These are phyloP conservation scores for Epiblema foenella DNA, from an alignment of 2,888 invertebrate species.

Conservation along the genomic window DNA sequence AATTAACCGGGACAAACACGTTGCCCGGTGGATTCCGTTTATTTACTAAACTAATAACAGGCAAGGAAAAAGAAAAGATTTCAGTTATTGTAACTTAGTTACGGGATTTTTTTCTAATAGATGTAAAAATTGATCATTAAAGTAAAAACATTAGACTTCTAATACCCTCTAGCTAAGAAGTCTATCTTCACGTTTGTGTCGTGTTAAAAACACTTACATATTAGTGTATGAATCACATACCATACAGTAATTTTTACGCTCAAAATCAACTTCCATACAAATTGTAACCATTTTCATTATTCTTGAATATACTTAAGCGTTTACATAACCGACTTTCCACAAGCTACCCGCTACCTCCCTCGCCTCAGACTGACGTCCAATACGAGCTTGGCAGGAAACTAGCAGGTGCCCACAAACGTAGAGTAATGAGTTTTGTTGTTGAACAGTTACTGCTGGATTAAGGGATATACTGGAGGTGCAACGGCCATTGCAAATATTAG, in stretches of 20 bases:
- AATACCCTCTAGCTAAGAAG: no score
- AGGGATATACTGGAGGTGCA: conserved; percentile 56
- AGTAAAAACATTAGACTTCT: no score
- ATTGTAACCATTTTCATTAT: no score
- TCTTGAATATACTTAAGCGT: neutral
- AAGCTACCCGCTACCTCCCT: conserved; percentile 40
- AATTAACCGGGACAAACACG: conserved; percentile 22
- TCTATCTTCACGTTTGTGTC: no score
- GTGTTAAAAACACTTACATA: no score
- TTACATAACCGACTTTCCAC: conserved; percentile 3
- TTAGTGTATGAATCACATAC: no score
- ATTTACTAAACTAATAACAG: neutral
- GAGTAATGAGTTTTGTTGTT: conserved; percentile 83
- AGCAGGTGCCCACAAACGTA: conserved; percentile 71
- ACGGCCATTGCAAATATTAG: conserved; percentile 23
- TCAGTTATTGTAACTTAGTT: neutral
- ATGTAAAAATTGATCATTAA: neutral
- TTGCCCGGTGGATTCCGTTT: neutral
- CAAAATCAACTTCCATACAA: no score
- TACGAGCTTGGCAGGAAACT: conserved; percentile 68
- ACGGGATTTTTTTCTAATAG: neutral
- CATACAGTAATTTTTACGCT: no score
- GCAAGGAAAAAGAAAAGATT: neutral
- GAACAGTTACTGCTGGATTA: conserved; percentile 74
- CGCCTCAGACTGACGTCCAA: conserved; percentile 40